Conservation (phyloP, 2,888 invertebrate species). For the Busseola fusca region DNA sequence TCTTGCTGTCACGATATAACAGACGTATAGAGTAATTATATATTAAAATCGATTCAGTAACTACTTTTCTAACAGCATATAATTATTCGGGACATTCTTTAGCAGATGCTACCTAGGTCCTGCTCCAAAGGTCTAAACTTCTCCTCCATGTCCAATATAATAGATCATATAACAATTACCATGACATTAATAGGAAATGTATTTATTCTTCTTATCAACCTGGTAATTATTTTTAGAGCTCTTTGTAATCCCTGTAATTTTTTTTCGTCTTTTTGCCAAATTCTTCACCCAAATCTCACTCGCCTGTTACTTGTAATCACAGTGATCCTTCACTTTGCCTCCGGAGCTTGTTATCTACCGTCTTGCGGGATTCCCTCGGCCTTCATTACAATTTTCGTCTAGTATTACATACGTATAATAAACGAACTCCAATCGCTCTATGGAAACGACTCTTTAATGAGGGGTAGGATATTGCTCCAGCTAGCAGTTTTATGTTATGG, state of each 20-base stretch:
- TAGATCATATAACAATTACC: background rate
- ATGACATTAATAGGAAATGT: background rate
- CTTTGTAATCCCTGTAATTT: background rate
- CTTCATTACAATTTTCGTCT: conserved; percentile 86
- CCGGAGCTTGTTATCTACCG: conserved; percentile 81
- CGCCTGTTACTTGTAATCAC: conserved; percentile 45
- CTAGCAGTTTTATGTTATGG: conserved; percentile 63
- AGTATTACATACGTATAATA: conserved; percentile 82
- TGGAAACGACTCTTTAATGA: conserved; percentile 68
- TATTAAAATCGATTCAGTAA: background rate
- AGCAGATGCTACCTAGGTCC: background rate
- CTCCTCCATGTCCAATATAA: background rate
- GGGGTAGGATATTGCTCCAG: conserved; percentile 60
- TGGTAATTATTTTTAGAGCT: background rate
- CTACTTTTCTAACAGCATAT: background rate
- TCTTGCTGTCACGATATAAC: background rate
- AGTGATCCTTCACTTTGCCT: conserved; percentile 62
- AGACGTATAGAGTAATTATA: background rate
- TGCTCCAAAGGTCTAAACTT: background rate
- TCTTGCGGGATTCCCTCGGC: conserved; percentile 81
- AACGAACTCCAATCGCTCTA: conserved; percentile 68
- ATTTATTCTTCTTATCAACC: background rate
- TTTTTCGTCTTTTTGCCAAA: background rate
- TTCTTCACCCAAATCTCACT: conserved; percentile 42
- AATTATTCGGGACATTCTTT: background rate